Conservation (phyloP, 2,888 invertebrate genomes). For the Microctonus brassicae region DNA sequence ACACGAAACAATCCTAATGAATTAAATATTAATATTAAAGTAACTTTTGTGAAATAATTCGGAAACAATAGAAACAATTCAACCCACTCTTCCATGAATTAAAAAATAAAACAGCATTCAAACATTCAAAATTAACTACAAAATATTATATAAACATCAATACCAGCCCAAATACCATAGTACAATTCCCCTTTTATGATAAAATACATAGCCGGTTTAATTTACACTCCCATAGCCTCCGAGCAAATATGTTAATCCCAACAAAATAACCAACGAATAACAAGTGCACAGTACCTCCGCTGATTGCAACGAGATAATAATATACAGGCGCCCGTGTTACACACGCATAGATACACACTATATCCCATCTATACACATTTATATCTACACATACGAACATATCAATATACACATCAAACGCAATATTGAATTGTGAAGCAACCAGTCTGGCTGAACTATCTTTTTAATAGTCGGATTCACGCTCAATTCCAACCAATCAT, state of each 20-base stretch:
- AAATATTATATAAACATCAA: no score
- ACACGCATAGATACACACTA: background rate
- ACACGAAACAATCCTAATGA: no score
- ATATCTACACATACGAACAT: background rate
- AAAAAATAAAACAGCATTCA: no score
- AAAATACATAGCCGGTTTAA: constrained; percentile 38
- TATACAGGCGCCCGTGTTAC: constrained; percentile 26
- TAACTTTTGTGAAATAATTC: no score
- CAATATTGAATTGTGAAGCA: background rate
- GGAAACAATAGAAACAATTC: no score
- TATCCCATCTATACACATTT: no score
- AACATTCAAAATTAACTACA: no score
- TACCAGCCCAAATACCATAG: no score
- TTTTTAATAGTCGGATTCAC: constrained; percentile 19
- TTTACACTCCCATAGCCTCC: constrained; percentile 49
- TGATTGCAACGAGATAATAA: constrained; percentile 48
- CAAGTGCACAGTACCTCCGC: constrained; percentile 47
- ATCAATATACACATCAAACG: background rate
- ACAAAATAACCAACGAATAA: constrained; percentile 56
- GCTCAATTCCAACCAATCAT: constrained; percentile 6
- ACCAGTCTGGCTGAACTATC: constrained; percentile 2
- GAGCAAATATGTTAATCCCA: constrained; percentile 58
- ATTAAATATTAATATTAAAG: no score
- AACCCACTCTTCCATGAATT: no score
- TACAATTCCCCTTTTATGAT: background rate